Base-by-base conservation (phyloP, 1,140 invertebrate genomes). In the Leptonema lineaticorne region DNA sequence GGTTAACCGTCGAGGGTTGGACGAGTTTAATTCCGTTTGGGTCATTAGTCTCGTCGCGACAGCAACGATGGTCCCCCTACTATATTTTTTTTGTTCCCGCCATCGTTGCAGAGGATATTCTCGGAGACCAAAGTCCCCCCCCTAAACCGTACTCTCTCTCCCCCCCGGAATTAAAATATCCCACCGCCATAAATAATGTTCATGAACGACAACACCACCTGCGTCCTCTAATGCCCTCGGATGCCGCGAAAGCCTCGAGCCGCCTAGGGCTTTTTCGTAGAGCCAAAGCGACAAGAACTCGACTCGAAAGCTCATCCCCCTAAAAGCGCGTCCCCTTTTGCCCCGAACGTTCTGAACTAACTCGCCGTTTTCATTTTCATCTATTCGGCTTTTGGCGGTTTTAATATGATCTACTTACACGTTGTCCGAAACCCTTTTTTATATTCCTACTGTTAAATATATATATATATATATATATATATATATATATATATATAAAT, bases 151-250 rank as follows among this genome's bases (percentile, higher is more conserved):
- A n/a, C n/a, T n/a, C n/a, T n/a, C n/a, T n/a, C n/a, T n/a, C n/a
- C n/a, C n/a, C n/a, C n/a, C 56, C 37, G 59, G 59, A 62, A 62
- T 62, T 62, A 62, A 62, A 62, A 62, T 45, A 45, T 62, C n/a
- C 59, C 29, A 16, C 11, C 7, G 59, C 41, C 26, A 62, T 62
- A 62, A 62, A 62, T 62, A 62, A 62, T 62, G 59, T 62, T 22
- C 59, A 62, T 62, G 59, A 62, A 62, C 59, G 59, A 62, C 59
- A 62, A 62, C 33, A 62, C 33, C 59, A 62, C 59, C 59, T 62
- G 59, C 33, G 59, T 14, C 59, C 59, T 45, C 33, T 27, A 46
- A 62, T 62, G 59, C 26, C n/a, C 46, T 62, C 59, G 45, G 45
- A 20, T n/a, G 16, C 28, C 57, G n/a, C 26, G 5, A 28, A 30